phyloP scores from a whole-genome alignment of 2,797 vertebrate genomes.

The Gephyroberyx darwinii region DNA sequence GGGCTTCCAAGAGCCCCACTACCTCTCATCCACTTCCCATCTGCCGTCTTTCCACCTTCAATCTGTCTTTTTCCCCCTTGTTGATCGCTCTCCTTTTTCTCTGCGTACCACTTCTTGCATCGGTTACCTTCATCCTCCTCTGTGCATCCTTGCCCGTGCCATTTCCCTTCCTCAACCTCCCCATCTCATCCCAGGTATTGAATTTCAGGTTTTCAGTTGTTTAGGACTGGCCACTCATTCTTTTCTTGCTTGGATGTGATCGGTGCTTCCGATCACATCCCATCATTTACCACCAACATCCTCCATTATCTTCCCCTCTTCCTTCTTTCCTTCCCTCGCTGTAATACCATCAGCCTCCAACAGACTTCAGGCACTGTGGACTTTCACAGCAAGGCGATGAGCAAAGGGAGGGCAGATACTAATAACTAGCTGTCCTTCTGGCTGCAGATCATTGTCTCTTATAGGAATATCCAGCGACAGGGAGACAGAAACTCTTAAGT shows the following conservation, averaged over 20 bases:
- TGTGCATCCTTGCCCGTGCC: neutral
- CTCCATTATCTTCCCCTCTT: neutral
- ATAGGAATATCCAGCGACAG: constrained; percentile 46
- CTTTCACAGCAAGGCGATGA: constrained; percentile 19
- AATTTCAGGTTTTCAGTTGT: no score
- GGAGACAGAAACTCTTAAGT: constrained; percentile 43
- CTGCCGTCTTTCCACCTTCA: constrained; percentile 30
- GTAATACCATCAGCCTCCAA: constrained; percentile 38
- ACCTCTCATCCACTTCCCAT: constrained; percentile 45
- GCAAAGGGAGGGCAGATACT: constrained; percentile 34
- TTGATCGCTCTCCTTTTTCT: constrained; percentile 16
- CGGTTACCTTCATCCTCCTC: neutral
- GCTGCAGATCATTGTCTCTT: constrained; percentile 53
- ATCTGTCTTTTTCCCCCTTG: neutral
- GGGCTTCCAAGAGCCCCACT: constrained; percentile 49
- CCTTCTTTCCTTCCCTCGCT: constrained; percentile 30
- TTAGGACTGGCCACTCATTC: no score
- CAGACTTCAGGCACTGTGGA: constrained; percentile 36
- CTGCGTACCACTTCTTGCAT: neutral
- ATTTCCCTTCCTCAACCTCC: neutral
- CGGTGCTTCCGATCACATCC: neutral
- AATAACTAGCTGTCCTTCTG: constrained; percentile 63
- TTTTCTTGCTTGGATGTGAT: no score
- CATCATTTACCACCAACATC: neutral
- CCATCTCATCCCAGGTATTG: neutral